Conservation (phyloP, 2,888 invertebrate species). For the Neoitamus cyanurus region DNA sequence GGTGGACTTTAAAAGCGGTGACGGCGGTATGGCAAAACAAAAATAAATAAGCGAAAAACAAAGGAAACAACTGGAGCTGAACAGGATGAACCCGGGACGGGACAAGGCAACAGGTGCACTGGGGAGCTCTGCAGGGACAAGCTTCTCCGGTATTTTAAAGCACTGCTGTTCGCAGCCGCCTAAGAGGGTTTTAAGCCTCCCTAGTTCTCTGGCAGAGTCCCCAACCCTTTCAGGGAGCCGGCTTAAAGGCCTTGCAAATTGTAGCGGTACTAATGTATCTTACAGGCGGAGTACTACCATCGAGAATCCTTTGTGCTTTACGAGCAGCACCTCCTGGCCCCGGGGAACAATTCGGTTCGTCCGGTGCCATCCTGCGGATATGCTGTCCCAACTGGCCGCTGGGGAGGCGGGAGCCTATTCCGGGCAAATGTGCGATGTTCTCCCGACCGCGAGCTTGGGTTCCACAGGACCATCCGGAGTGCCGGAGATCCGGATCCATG, state of each 20-base stretch:
- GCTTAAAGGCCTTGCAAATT: background rate
- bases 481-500: too few species aligned
- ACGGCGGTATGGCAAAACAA: background rate
- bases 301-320: background rate
- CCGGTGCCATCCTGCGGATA: background rate
- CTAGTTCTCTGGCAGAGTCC: background rate
- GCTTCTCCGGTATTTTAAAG: background rate
- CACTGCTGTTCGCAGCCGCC: background rate
- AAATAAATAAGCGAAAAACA: background rate
- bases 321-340: background rate
- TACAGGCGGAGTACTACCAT: background rate
- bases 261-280: background rate
- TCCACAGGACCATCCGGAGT: background rate
- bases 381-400: background rate
- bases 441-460: background rate
- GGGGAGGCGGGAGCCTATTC: background rate
- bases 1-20: background rate
- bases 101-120: background rate
- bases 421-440: background rate
- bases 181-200: background rate
- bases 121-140: background rate
- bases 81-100: background rate
- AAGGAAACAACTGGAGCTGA: background rate
- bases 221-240: background rate
- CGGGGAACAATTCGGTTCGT: background rate